Evolutionary conservation across 2,113 vertebrate genomes (phyloP).

Genomic region (Heteronetta atricapilla): DNA sequence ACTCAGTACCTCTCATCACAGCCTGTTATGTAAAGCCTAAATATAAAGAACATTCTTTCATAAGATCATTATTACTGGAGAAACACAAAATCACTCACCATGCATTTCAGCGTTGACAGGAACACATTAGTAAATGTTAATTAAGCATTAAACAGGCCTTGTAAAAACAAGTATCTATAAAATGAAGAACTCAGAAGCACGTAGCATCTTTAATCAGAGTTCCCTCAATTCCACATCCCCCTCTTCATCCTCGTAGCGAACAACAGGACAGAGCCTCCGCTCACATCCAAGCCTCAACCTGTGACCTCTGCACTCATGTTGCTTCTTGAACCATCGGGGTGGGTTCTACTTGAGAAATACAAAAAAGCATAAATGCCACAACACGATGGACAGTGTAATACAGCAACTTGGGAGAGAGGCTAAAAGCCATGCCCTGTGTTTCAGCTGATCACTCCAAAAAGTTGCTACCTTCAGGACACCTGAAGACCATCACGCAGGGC

Average conservation of each 20-base stretch:
- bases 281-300: not conserved
- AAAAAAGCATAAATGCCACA: not conserved
- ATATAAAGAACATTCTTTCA: not conserved
- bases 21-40: not conserved
- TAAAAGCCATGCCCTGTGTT: not conserved
- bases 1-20: not conserved
- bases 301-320: not conserved
- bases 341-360: not conserved
- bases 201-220: not conserved
- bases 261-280: fast-evolving
- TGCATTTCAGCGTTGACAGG: not conserved
- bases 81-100: not conserved
- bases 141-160: not conserved
- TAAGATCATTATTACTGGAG: not conserved
- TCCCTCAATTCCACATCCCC: fast-evolving
- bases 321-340: not conserved
- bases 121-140: not conserved
- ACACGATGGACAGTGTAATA: fast-evolving
- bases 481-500: too few species aligned
- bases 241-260: not conserved
- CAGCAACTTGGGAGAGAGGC: not conserved
- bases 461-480: not conserved
- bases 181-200: not conserved
- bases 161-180: not conserved
- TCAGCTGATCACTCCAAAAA: not conserved